Evolutionary conservation across 2,888 invertebrate species (phyloP), one percentile per base, ranked within the genome.

Genomic region (Ellobium chinense): DNA sequence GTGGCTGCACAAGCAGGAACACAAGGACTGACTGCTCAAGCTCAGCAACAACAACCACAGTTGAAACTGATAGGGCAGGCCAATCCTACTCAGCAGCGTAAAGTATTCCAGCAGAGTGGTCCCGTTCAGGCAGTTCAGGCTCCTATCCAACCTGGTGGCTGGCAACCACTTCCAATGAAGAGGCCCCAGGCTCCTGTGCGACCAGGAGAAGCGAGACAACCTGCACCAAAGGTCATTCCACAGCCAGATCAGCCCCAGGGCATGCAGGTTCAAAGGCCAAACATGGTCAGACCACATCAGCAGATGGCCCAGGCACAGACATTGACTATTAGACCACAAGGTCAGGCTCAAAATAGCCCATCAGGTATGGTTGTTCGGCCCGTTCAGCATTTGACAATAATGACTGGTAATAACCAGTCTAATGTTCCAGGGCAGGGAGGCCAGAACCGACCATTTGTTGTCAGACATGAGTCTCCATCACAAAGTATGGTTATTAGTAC

Each of bases 351-450:
- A 27, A 58, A 56, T 36, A 63, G 18, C 12, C 63, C 29, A 46
- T 62, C 74, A 63, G 63, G 74, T 29, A n/a, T 74, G n/a, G 74
- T 74, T 21, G 62, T 73, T 37, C 27, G 63, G 18, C 74, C 74
- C 9, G 46, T 46, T 27, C 74, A 74, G 12, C 62, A 74, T 63
- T 74, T 74, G 24, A 72, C 72, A n/a, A 63, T 74, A 46, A 29
- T 31, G 0, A 24, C 72, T 24, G 27, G 12, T 60, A 73, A 58
- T 34, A 72, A 63, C 29, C 74, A 74, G 46, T 5, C 63, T 21
- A 18, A 21, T 39, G 21, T 46, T n/a, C 29, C 46, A 34, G 34
- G 46, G 21, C 74, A 39, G 21, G 62, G 39, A 18, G 36, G 24
- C 1, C 72, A 72, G 14, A 72, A 60, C n/a, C n/a, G 58, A 18